phyloP scores from a whole-genome alignment of 2,113 vertebrate species.

The Fregetta grallaria region DNA sequence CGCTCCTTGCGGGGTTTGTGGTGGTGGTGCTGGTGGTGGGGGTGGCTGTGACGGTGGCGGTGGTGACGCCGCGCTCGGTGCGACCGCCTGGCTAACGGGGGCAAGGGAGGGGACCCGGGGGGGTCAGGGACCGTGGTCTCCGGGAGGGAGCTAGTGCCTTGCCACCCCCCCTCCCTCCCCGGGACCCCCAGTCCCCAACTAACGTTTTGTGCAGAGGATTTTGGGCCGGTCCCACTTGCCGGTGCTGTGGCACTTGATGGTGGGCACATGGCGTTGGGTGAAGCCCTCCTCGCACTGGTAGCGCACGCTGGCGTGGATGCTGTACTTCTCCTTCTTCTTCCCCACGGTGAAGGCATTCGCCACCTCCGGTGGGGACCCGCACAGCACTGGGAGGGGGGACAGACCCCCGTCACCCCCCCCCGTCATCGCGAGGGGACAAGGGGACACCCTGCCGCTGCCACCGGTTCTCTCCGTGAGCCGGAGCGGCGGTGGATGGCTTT shows the following conservation, averaged over 20 bases:
- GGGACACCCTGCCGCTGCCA: neutral
- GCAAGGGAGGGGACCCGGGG: neutral
- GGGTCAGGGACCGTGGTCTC: neutral
- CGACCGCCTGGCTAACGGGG: slow-evolving; percentile 81
- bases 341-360: slow-evolving; percentile 85
- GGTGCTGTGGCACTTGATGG: slow-evolving; percentile 86
- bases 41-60: slow-evolving; percentile 82
- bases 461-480: rapidly evolving
- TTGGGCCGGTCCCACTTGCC: slow-evolving; percentile 94
- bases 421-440: neutral
- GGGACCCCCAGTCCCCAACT: slow-evolving; percentile 59
- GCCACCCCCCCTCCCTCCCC: too few relatives aligned
- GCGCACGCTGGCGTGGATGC: slow-evolving; percentile 87
- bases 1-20: slow-evolving; percentile 86
- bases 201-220: slow-evolving; percentile 93
- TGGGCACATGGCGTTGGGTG: slow-evolving; percentile 87
- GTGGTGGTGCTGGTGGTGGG: slow-evolving; percentile 83
- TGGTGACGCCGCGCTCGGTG: slow-evolving; percentile 88
- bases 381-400: slow-evolving; percentile 78
- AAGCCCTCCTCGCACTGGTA: slow-evolving; percentile 92
- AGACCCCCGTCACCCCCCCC: neutral
- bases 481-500: neutral
- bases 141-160: neutral
- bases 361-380: slow-evolving; percentile 86
- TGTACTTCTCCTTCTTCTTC: slow-evolving; percentile 85